Evolutionary conservation across 2,888 invertebrate genomes (phyloP).

Genomic region (Apeira syringaria): DNA sequence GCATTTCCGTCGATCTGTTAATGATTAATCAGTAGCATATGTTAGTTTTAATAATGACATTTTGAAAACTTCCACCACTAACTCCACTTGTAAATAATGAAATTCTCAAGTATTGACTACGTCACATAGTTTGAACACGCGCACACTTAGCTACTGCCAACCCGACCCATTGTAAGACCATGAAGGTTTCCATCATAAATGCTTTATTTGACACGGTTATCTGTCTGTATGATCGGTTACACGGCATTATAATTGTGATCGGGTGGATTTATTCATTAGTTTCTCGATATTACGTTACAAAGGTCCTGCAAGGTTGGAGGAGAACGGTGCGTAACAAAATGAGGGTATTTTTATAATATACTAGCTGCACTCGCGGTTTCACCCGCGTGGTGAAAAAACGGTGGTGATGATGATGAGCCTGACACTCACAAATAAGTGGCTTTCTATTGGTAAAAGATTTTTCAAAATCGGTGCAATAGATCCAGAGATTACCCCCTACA

Average conservation of each 20-base stretch:
- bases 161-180: slow-evolving; percentile 39
- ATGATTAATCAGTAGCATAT: too few relatives aligned
- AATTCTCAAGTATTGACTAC: too few relatives aligned
- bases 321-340: slow-evolving; percentile 5
- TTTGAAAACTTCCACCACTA: too few relatives aligned
- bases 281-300: slow-evolving; percentile 21
- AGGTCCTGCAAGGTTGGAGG: slow-evolving; percentile 15
- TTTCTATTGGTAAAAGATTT: too few relatives aligned
- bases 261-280: slow-evolving; percentile 28
- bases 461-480: too few relatives aligned
- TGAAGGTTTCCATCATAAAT: slow-evolving; percentile 44
- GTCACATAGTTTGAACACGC: too few relatives aligned
- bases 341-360: not conserved
- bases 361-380: too few relatives aligned
- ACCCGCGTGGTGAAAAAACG: too few relatives aligned
- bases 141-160: slow-evolving; percentile 10
- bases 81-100: too few relatives aligned
- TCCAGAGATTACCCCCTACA: too few relatives aligned
- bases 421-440: not conserved
- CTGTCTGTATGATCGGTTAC: slow-evolving; percentile 36
- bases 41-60: too few relatives aligned
- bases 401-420: slow-evolving; percentile 8
- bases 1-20: too few relatives aligned
- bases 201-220: slow-evolving; percentile 44
- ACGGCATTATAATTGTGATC: slow-evolving; percentile 31